Conservation (phyloP, 2,888 invertebrate species). For the Ennomos quercinarius region DNA sequence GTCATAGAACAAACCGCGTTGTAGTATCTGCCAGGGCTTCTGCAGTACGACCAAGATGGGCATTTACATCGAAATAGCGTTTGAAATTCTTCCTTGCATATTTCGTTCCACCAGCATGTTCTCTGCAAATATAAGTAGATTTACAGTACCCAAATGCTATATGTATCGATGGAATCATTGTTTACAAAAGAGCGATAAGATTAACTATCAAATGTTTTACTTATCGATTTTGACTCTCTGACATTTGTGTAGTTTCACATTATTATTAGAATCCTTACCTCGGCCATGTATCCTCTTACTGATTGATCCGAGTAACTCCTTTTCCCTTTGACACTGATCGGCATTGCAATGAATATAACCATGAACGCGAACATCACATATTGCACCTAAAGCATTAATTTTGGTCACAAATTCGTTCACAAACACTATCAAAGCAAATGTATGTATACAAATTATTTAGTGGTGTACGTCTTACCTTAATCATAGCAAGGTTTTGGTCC, state of each 20-base stretch:
- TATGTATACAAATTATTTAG: constrained; percentile 33
- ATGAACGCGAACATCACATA: constrained; percentile 69
- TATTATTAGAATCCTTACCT: constrained; percentile 81
- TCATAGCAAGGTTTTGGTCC: constrained; percentile 72
- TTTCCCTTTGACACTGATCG: constrained; percentile 80
- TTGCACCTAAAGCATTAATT: constrained; percentile 64
- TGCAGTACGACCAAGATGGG: constrained; percentile 94
- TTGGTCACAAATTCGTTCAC: constrained; percentile 44
- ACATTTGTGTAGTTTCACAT: neutral
- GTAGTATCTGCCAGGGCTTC: constrained; percentile 95
- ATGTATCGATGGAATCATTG: constrained; percentile 11
- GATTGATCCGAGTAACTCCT: constrained; percentile 93
- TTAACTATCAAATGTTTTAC: constrained; percentile 2
- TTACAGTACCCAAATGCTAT: constrained; percentile 4
- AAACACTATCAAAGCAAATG: constrained; percentile 44
- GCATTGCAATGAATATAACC: constrained; percentile 68
- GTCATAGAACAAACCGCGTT: constrained; percentile 96
- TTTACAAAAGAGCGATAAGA: constrained; percentile 16
- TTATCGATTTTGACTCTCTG: constrained; percentile 18
- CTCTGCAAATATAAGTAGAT: constrained; percentile 83
- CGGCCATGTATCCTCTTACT: constrained; percentile 92
- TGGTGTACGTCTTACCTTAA: constrained; percentile 62
- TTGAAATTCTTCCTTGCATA: constrained; percentile 96
- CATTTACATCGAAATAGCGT: constrained; percentile 94
- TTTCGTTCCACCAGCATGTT: constrained; percentile 97